A percentile compares a stretch with the other conserved stretches of the same genome.
Evolutionary conservation across 2,797 vertebrate species (phyloP).

Genomic region (Xenopus petersii): DNA sequence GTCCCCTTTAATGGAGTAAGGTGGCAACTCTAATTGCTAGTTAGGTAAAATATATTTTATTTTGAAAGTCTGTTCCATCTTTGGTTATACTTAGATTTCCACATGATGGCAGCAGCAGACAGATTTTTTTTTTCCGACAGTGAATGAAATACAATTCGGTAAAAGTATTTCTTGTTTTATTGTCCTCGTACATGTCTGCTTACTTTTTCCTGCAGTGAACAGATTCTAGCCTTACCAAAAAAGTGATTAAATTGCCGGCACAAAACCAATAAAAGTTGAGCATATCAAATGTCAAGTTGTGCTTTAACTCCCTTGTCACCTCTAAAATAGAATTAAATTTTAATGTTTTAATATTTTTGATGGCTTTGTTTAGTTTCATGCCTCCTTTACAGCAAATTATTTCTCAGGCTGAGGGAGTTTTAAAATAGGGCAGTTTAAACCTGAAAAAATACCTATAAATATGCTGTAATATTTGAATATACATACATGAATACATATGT

Average conservation of each 20-base stretch:
- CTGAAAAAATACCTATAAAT: no score
- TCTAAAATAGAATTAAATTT: background rate
- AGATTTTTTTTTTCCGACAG: background rate
- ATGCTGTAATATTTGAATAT: no score
- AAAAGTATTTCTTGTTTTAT: background rate
- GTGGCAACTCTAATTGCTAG: no score
- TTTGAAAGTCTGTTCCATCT: no score
- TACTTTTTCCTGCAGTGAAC: background rate
- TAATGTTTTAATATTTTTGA: background rate
- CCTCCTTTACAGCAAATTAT: background rate
- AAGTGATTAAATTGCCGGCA: background rate
- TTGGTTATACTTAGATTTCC: background rate
- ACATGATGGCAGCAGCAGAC: slow-evolving; percentile 24
- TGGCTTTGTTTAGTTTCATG: background rate
- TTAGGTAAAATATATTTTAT: no score
- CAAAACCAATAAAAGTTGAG: background rate
- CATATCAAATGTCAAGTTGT: background rate
- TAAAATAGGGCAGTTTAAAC: no score
- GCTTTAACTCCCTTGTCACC: background rate
- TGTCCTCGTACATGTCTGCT: background rate
- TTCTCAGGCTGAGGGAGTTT: background rate
- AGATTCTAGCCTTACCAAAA: no score
- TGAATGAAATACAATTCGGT: background rate
- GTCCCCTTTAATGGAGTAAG: no score
- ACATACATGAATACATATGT: no score